phyloP scores from a whole-genome alignment of 2,888 invertebrate species.

The Aporophyla lueneburgensis region DNA sequence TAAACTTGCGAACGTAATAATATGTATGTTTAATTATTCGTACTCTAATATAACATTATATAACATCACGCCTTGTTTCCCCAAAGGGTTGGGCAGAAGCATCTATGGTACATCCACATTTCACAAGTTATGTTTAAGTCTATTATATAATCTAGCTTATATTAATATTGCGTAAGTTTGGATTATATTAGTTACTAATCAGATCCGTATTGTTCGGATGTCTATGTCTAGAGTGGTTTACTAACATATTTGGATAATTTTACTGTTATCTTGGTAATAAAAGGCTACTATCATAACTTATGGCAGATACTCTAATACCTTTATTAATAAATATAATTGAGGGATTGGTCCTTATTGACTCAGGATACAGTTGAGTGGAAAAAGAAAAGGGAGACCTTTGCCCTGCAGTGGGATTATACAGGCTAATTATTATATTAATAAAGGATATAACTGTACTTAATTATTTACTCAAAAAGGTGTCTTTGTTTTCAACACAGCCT shows the following conservation, averaged over 20 bases:
- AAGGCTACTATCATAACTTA: too few relatives aligned
- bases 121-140: too few relatives aligned
- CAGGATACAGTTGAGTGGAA: too few relatives aligned
- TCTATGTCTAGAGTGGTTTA: background rate
- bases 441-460: background rate
- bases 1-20: conserved; percentile 29
- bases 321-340: background rate
- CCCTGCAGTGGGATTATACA: too few relatives aligned
- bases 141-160: conserved; percentile 18
- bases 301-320: background rate
- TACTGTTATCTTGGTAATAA: conserved; percentile 8
- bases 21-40: conserved; percentile 15
- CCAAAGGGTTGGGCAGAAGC: too few relatives aligned
- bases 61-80: too few relatives aligned
- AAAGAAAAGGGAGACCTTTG: too few relatives aligned
- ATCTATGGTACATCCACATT: too few relatives aligned
- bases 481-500: background rate
- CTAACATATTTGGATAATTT: background rate
- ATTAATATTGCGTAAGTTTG: conserved; percentile 12
- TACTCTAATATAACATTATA: background rate
- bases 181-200: conserved; percentile 4
- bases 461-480: background rate
- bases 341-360: too few relatives aligned
- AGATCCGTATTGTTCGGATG: background rate
- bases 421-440: too few relatives aligned